phyloP scores from a whole-genome alignment of 64 coral and sea anemone species.

The Catalaphyllia jardinei region DNA sequence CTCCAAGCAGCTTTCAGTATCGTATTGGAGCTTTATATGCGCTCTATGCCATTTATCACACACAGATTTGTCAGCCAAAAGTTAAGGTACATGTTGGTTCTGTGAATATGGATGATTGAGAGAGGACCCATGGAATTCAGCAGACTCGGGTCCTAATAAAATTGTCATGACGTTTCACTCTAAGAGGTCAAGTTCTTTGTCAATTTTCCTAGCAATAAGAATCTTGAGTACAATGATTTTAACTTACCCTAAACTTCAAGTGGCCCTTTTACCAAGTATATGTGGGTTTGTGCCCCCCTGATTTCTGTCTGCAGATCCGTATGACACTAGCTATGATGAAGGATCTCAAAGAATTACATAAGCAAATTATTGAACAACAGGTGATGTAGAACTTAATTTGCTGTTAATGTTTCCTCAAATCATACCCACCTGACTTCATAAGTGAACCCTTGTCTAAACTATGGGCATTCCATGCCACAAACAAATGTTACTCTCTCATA shows the following conservation, averaged over 20 bases:
- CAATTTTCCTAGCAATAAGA: too few species aligned
- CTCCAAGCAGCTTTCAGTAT: constrained; percentile 83
- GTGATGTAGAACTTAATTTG: background rate
- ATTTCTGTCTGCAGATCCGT: constrained; percentile 59
- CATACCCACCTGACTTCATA: background rate
- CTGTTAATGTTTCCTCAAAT: background rate
- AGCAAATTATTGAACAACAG: constrained; percentile 55
- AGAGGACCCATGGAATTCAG: too few species aligned
- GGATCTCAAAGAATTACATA: constrained; percentile 71
- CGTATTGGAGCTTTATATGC: constrained; percentile 93
- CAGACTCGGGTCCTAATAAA: too few species aligned
- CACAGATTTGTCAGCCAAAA: constrained; percentile 84
- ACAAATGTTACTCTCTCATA: too few species aligned
- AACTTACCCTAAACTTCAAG: too few species aligned
- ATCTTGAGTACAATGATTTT: too few species aligned
- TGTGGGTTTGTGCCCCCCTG: background rate
- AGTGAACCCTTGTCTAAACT: too few species aligned
- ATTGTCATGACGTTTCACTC: too few species aligned
- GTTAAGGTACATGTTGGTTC: constrained; percentile 70
- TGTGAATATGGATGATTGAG: too few species aligned
- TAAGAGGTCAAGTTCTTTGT: too few species aligned
- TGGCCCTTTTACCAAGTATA: too few species aligned
- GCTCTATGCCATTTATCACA: constrained; percentile 84
- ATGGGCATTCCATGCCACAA: too few species aligned
- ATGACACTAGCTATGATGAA: constrained; percentile 91